Conservation (phyloP, 2,113 vertebrate species). For the Callochromis pleurospilus region DNA sequence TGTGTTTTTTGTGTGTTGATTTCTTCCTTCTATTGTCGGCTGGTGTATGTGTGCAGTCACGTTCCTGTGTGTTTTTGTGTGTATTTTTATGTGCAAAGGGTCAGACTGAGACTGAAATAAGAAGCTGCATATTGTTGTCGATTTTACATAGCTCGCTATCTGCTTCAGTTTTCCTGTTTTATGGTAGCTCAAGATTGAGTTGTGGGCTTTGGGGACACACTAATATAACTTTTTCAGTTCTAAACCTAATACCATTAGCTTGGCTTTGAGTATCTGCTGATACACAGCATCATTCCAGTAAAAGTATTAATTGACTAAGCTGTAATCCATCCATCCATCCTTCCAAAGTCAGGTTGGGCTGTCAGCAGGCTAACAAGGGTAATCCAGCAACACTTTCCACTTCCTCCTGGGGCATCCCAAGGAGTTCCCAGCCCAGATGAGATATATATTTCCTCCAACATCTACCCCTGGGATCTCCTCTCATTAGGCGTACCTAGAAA, state of each 20-base stretch:
- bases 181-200: not conserved
- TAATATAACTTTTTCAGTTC: not conserved
- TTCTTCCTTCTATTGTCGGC: conserved; percentile 56
- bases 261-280: not conserved
- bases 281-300: not conserved
- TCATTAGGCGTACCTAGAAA: not conserved
- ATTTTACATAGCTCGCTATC: not conserved
- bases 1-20: conserved; percentile 18
- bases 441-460: not conserved
- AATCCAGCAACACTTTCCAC: not conserved
- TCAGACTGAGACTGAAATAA: not conserved
- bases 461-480: not conserved
- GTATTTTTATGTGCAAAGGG: not conserved
- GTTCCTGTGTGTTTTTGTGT: conserved; percentile 14
- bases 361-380: not conserved
- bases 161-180: not conserved
- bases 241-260: not conserved
- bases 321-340: not conserved
- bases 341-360: not conserved
- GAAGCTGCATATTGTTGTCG: not conserved
- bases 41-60: not conserved
- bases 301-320: not conserved
- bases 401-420: not conserved
- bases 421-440: not conserved
- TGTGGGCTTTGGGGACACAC: not conserved